Base-by-base conservation (phyloP, 2,113 vertebrate species). In the Sylvietta virens region DNA sequence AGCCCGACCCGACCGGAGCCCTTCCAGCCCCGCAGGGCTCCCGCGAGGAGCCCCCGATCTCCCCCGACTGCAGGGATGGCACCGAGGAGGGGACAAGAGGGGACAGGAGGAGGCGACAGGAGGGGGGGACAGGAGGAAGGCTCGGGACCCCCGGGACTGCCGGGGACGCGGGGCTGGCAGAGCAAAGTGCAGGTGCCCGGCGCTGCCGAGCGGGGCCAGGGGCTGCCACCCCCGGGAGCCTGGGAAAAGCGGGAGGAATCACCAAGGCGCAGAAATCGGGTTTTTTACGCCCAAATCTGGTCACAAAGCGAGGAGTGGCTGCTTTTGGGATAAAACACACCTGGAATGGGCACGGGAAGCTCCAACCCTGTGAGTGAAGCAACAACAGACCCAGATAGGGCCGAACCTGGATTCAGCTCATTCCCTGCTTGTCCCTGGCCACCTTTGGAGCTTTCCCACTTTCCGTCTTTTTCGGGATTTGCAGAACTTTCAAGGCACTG, bases 381-480 rank as follows among this genome's bases (percentile, higher is more conserved):
- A 16, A 10, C 9, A 12, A 3, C 16, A n/a, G 57, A 3, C 0
- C 11, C 78, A 17, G 60, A 23, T 1, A 2, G 2, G 13, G 69
- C 60, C 28, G 4, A 18, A 10, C 11, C 1, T 0, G 28, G 9
- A 0, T 1, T 3, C 40, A 1, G 69, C 27, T 31, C 17, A 0
- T 14, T 57, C 64, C 69, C 83, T 9, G 45, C 50, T 12, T 2
- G 3, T 12, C 8, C 28, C 66, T 14, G 51, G 35, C 37, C 47
- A 0, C 3, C 5, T 15, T 0, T 1, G 78, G 57, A 37, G 71
- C 30, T 56, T 70, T 7, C 20, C 65, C 33, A 18, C 26, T 28
- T 39, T 8, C 8, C 4, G 1, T 1, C 11, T 18, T 24, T 11
- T 21, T 5, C 8, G 3, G 30, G 67, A 13, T 35, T 6, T 18